These are phyloP conservation scores for Montifringilla adamsi DNA, from an alignment of 2,113 vertebrate species.

Conservation along the genomic window DNA sequence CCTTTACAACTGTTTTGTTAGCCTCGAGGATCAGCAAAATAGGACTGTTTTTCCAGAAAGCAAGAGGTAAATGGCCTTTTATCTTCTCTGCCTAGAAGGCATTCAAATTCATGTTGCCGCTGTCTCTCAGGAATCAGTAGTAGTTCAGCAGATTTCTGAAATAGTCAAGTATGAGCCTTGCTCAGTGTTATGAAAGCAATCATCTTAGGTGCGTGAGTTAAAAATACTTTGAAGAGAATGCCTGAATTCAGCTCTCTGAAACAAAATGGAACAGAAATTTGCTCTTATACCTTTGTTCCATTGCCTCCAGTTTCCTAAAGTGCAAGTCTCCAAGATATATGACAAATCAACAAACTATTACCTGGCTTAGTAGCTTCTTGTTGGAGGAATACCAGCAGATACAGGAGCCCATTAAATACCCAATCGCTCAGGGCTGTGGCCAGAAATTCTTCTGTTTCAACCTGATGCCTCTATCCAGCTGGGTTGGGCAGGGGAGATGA, in stretches of 20 bases:
- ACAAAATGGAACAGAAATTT: neutral
- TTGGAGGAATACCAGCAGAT: neutral
- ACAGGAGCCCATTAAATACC: neutral
- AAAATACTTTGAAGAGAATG: neutral
- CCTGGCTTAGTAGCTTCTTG: neutral
- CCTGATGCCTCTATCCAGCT: neutral
- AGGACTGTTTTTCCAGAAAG: neutral
- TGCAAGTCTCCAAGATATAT: neutral
- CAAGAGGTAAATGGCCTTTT: neutral
- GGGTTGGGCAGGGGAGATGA: neutral
- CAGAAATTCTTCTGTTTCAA: accelerated
- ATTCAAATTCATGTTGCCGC: neutral
- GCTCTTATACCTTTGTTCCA: neutral
- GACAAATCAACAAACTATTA: neutral
- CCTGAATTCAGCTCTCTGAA: neutral
- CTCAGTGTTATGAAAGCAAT: neutral
- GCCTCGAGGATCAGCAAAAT: neutral
- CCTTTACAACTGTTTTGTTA: neutral
- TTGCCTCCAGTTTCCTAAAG: neutral
- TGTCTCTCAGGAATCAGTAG: neutral
- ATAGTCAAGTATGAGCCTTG: neutral
- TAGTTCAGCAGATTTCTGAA: neutral
- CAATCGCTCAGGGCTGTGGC: neutral
- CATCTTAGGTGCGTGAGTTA: neutral
- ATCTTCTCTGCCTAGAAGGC: neutral